phyloP scores from a whole-genome alignment of 2,797 vertebrate species.

The Melanotaenia pygmaea region DNA sequence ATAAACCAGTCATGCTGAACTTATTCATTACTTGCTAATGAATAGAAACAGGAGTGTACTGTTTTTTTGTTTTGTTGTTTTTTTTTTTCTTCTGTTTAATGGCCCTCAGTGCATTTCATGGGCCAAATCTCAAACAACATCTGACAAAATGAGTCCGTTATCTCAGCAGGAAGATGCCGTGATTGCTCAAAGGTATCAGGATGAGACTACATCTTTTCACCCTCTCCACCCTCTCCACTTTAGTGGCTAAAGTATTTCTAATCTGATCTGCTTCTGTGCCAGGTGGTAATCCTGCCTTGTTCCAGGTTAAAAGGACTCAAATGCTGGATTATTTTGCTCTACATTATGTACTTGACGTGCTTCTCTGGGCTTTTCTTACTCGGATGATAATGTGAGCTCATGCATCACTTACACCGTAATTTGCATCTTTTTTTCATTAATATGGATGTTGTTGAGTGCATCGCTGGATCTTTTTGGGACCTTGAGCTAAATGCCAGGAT shows the following conservation, averaged over 20 bases:
- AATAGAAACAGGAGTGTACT: constrained; percentile 11
- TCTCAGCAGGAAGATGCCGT: constrained; percentile 36
- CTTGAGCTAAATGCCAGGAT: constrained; percentile 10
- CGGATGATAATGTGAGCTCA: constrained; percentile 7
- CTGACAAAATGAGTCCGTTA: constrained; percentile 47
- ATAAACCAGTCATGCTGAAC: constrained; percentile 46
- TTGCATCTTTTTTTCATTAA: constrained; percentile 31
- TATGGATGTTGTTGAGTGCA: constrained; percentile 33
- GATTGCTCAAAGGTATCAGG: constrained; percentile 35
- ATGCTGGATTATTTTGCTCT: constrained; percentile 12
- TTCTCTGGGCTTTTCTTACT: constrained; percentile 27
- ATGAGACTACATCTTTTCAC: constrained; percentile 27
- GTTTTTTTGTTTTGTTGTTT: background rate
- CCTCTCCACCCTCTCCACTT: constrained; percentile 22
- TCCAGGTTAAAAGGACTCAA: constrained; percentile 11
- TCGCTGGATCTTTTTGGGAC: constrained; percentile 8
- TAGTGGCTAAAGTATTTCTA: background rate
- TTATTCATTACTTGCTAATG: constrained; percentile 36
- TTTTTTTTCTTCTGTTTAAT: constrained; percentile 12
- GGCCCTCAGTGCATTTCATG: constrained; percentile 38
- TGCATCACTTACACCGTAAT: constrained; percentile 28
- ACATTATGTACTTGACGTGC: constrained; percentile 18
- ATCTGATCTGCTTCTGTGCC: constrained; percentile 9
- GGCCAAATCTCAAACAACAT: constrained; percentile 47
- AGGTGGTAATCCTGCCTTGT: constrained; percentile 1